phyloP scores from a whole-genome alignment of 1,140 invertebrate species.

The Xylocopa sonorina region DNA sequence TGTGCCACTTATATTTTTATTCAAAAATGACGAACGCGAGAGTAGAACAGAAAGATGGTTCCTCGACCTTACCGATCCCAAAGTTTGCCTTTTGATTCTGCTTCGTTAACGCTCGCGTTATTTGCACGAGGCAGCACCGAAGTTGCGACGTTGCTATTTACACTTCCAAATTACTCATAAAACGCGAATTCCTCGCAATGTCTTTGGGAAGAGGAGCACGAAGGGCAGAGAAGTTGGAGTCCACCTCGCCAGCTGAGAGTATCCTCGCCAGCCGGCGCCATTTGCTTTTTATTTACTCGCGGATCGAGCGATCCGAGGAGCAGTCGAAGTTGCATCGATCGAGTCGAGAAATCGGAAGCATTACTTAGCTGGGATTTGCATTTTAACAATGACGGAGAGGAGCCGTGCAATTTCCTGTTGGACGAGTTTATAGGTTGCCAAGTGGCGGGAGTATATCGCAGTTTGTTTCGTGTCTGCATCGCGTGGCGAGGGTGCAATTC shows the following conservation, averaged over 20 bases:
- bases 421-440: not conserved
- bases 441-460: not conserved
- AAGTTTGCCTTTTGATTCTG: not conserved
- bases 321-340: not conserved
- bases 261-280: not conserved
- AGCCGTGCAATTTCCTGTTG: not conserved
- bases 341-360: not conserved
- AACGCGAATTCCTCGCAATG: not conserved
- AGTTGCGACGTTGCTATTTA: not conserved
- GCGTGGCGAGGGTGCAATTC: not conserved
- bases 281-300: not conserved
- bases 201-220: not conserved
- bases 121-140: not conserved
- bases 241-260: not conserved
- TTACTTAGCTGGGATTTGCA: not conserved
- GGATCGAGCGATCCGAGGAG: not conserved
- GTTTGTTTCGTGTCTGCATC: not conserved
- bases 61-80: too few species aligned
- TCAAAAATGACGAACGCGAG: too few species aligned
- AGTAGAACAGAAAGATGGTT: too few species aligned
- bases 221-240: too few species aligned
- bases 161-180: not conserved
- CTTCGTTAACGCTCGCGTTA: not conserved
- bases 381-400: not conserved
- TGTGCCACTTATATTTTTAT: too few species aligned